Percentiles rank a stretch among this genome's conserved stretches.
Conservation (phyloP, 2,113 vertebrate species). For the Haemorhous mexicanus region DNA sequence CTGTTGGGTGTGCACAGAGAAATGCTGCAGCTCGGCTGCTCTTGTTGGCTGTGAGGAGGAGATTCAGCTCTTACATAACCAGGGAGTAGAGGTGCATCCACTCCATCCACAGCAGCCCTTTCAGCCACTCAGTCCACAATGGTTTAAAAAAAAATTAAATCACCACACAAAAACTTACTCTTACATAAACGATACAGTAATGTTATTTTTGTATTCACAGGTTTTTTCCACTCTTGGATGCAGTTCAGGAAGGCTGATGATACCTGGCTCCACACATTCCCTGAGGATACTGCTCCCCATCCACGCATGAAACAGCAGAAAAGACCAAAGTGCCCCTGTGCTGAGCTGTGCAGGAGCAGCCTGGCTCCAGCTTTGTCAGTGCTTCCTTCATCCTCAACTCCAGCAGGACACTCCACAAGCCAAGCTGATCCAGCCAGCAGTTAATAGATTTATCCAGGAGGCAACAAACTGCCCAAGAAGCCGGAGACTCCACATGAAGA, state of each 20-base stretch:
- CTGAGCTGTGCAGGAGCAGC: neutral
- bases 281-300: neutral
- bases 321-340: neutral
- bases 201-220: neutral
- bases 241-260: neutral
- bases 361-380: neutral
- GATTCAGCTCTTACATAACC: neutral
- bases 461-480: neutral
- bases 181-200: neutral
- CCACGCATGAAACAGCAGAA: neutral
- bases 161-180: neutral
- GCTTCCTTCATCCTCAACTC: accelerated
- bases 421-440: neutral
- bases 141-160: neutral
- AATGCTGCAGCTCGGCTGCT: neutral
- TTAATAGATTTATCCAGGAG: neutral
- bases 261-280: neutral
- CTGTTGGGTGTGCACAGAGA: neutral
- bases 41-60: neutral
- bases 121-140: neutral
- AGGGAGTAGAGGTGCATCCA: neutral
- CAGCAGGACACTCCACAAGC: neutral
- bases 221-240: neutral
- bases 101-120: neutral
- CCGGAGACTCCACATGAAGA: neutral